phyloP scores from a whole-genome alignment of 1,140 invertebrate species.

The Cydia strobilella region DNA sequence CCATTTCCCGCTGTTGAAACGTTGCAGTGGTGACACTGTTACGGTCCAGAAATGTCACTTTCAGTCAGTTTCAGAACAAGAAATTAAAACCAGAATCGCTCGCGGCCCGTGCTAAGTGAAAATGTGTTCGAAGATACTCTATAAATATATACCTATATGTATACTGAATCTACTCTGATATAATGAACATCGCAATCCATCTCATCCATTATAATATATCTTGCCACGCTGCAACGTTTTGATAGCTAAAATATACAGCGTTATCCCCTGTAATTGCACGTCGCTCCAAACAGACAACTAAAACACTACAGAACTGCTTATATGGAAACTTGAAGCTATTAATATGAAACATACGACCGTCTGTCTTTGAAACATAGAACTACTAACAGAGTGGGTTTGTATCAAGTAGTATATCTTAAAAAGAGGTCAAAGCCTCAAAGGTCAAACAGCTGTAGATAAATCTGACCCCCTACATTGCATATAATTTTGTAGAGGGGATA shows the following conservation, averaged over 20 bases:
- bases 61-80: no score
- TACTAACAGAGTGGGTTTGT: neutral
- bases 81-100: no score
- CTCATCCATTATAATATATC: neutral
- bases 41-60: no score
- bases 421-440: neutral
- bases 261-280: slow-evolving; percentile 17
- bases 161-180: neutral
- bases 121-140: no score
- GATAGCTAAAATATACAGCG: slow-evolving; percentile 25
- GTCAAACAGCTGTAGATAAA: neutral
- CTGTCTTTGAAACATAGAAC: neutral
- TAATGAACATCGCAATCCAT: neutral
- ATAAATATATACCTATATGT: no score
- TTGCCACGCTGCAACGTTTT: slow-evolving; percentile 1
- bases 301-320: neutral
- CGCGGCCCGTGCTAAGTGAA: no score
- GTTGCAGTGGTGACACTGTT: no score
- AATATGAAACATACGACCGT: neutral
- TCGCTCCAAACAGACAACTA: slow-evolving; percentile 15
- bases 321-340: neutral
- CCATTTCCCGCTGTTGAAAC: no score
- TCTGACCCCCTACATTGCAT: neutral
- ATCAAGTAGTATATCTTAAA: neutral
- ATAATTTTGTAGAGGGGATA: no score